phyloP scores from a whole-genome alignment of 2,797 vertebrate species.

The Tenualosa thibaudeaui region DNA sequence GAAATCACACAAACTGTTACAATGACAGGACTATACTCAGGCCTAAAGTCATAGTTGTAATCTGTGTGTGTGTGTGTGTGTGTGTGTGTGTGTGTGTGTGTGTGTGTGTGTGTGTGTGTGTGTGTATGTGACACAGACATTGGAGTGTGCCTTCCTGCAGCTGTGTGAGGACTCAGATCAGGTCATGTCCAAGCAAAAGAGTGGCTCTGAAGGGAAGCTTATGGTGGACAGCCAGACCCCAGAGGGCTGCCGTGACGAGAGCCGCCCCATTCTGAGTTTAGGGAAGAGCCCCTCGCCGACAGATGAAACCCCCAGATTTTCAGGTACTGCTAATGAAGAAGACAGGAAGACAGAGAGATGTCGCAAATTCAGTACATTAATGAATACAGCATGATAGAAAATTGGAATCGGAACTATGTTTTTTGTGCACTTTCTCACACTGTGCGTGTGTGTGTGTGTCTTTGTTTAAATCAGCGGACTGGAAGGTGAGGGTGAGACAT shows the following conservation, averaged over 20 bases:
- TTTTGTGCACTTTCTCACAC: constrained; percentile 17
- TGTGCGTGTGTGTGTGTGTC: constrained; percentile 31
- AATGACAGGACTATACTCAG: not conserved
- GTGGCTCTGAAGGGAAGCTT: constrained; percentile 47
- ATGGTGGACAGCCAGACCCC: constrained; percentile 65
- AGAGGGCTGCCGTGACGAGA: constrained; percentile 69
- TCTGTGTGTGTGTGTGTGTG: not conserved
- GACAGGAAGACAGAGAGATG: not conserved
- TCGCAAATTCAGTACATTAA: not conserved
- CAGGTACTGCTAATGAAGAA: constrained; percentile 54
- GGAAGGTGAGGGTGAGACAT: constrained; percentile 70
- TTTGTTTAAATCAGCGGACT: constrained; percentile 64
- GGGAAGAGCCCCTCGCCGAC: constrained; percentile 30
- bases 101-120: not conserved
- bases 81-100: not conserved
- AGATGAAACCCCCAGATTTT: constrained; percentile 59
- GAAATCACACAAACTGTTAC: too few species aligned
- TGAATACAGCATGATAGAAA: not conserved
- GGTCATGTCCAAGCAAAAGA: constrained; percentile 41
- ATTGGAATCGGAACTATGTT: not conserved
- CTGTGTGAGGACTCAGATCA: constrained; percentile 76
- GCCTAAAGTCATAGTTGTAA: not conserved
- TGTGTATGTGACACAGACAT: constrained; percentile 61
- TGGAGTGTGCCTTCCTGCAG: constrained; percentile 79
- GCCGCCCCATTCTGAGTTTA: constrained; percentile 63